Evolutionary conservation across 2,113 vertebrate species (phyloP).

Genomic region (Nothocercus nigrocapillus): DNA sequence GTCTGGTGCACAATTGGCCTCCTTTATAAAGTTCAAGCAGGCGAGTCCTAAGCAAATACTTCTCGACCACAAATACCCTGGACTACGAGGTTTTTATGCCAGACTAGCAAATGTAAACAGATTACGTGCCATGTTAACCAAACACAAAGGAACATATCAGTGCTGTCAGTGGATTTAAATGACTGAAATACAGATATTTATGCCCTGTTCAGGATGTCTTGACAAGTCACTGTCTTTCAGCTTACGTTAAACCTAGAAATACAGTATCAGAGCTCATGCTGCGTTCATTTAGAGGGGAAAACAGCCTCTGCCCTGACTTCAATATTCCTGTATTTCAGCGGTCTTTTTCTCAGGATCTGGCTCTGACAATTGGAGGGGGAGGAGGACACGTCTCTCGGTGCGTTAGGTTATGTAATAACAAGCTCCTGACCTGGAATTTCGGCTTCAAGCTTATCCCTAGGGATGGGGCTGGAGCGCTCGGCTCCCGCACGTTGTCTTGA

Average conservation of each 20-base stretch:
- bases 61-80: neutral
- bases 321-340: neutral
- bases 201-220: neutral
- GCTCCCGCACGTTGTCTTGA: neutral
- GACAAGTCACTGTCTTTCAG: neutral
- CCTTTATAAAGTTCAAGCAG: slow-evolving; percentile 26
- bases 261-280: neutral
- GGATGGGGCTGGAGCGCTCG: neutral
- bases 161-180: neutral
- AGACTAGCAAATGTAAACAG: slow-evolving; percentile 5
- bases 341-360: neutral
- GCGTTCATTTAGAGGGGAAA: neutral
- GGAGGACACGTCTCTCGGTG: neutral
- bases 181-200: neutral
- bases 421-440: slow-evolving; percentile 37
- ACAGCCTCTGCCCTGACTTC: neutral
- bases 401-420: neutral
- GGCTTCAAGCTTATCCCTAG: neutral
- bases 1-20: neutral
- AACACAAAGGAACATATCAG: neutral
- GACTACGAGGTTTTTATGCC: neutral
- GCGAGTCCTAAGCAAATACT: slow-evolving; percentile 14
- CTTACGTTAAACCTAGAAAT: neutral
- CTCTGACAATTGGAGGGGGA: neutral
- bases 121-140: neutral